Conservation (phyloP, 2,888 invertebrate genomes). For the Lithophane leautieri region DNA sequence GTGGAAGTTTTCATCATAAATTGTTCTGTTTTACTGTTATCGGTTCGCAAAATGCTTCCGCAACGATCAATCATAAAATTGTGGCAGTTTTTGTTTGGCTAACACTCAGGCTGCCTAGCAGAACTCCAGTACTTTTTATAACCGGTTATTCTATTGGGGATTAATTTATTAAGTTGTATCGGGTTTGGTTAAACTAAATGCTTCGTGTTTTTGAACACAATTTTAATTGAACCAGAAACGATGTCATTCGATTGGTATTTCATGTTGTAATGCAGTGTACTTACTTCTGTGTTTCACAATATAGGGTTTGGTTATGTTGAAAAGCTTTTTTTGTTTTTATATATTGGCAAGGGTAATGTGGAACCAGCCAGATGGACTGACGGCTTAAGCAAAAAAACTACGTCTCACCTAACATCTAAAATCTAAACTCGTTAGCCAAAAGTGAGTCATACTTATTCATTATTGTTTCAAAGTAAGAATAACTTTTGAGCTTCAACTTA, state of each 20-base stretch:
- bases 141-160: conserved; percentile 36
- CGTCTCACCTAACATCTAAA: not conserved
- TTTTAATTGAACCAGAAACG: conserved; percentile 35
- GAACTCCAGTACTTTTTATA: conserved; percentile 39
- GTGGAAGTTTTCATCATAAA: conserved; percentile 68
- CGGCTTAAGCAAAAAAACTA: too few relatives aligned
- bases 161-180: conserved; percentile 33
- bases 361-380: too few relatives aligned
- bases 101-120: conserved; percentile 43
- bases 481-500: not conserved
- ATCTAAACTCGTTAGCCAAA: not conserved
- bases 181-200: conserved; percentile 8
- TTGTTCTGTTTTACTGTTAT: conserved; percentile 74
- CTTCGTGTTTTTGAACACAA: conserved; percentile 17
- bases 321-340: not conserved
- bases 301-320: too few relatives aligned
- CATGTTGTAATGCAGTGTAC: conserved; percentile 4
- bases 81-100: conserved; percentile 64
- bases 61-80: conserved; percentile 69
- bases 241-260: conserved; percentile 4
- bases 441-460: not conserved
- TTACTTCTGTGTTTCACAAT: conserved; percentile 1
- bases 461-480: not conserved
- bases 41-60: conserved; percentile 63
- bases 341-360: not conserved